A percentile compares a stretch with the other conserved stretches of the same genome.
phyloP scores from a whole-genome alignment of 2,888 invertebrate species.

The Dichetophora obliterata region DNA sequence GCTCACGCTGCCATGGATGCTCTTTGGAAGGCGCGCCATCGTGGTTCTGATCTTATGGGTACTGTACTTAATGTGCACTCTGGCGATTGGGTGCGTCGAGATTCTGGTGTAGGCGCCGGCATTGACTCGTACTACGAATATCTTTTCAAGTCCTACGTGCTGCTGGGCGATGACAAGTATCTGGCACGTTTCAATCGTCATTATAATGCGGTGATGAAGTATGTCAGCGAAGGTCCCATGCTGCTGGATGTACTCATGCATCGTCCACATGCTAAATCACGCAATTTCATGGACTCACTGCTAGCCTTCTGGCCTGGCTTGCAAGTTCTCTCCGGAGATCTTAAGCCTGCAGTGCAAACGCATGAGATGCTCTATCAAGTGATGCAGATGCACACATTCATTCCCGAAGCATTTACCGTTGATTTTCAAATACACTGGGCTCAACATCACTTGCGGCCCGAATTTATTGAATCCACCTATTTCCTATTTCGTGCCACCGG shows the following conservation, averaged over 20 bases:
- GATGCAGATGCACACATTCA: constrained; percentile 96
- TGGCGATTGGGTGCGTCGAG: constrained; percentile 97
- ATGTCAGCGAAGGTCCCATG: constrained; percentile 92
- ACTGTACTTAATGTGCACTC: constrained; percentile 97
- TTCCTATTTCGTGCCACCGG: constrained; percentile 95
- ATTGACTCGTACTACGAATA: constrained; percentile 99
- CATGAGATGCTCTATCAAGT: constrained; percentile 99
- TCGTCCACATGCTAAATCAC: constrained; percentile 90
- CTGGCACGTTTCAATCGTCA: constrained; percentile 94
- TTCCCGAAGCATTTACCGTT: constrained; percentile 98
- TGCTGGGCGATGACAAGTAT: constrained; percentile 94
- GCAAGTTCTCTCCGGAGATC: constrained; percentile 90
- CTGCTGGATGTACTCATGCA: constrained; percentile 97
- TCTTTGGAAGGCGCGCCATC: constrained; percentile 93
- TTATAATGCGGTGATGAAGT: constrained; percentile 97
- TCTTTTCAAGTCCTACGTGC: constrained; percentile 95
- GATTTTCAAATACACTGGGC: constrained; percentile 99
- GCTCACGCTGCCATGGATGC: constrained; percentile 97
- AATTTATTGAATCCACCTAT: constrained; percentile 98
- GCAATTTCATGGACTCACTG: constrained; percentile 97
- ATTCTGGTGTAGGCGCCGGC: constrained; percentile 98
- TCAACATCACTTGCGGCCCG: constrained; percentile 95
- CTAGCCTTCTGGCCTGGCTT: constrained; percentile 99
- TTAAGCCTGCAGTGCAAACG: constrained; percentile 97
- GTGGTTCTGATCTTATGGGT: constrained; percentile 92